A percentile compares a stretch with the other conserved stretches of the same genome.
phyloP scores from a whole-genome alignment of 2,888 invertebrate species.

The Endomychus coccineus region DNA sequence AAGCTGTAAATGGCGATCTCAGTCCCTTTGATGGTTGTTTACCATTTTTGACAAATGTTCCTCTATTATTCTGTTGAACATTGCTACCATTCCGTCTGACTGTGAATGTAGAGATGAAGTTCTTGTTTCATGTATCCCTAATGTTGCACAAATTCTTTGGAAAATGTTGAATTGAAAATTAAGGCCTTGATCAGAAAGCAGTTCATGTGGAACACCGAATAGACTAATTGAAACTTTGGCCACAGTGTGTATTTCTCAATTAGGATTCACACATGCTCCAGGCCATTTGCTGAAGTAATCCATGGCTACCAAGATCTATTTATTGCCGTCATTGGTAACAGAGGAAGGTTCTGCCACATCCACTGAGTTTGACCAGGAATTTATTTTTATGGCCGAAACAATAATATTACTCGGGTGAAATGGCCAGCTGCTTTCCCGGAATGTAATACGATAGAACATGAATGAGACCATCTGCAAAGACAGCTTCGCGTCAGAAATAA shows the following conservation, averaged over 20 bases:
- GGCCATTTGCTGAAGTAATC: conserved; percentile 28
- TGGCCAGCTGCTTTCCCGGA: neutral
- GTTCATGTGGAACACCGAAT: conserved; percentile 20
- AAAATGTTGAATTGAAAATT: conserved; percentile 29
- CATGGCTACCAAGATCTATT: conserved; percentile 24
- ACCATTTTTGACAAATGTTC: conserved; percentile 20
- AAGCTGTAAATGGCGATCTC: conserved; percentile 1
- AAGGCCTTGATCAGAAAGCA: conserved; percentile 28
- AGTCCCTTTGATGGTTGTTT: conserved; percentile 6
- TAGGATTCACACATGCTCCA: conserved; percentile 28
- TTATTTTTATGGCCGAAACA: conserved; percentile 20
- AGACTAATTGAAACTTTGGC: conserved; percentile 23
- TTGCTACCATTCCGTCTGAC: too few species aligned
- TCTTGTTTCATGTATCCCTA: conserved; percentile 26
- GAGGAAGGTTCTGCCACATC: conserved; percentile 24
- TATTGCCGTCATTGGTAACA: conserved; percentile 15
- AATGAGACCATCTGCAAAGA: conserved; percentile 15
- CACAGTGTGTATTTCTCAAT: conserved; percentile 29
- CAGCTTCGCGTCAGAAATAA: too few species aligned
- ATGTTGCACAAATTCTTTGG: conserved; percentile 19
- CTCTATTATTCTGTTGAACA: too few species aligned
- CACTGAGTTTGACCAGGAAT: conserved; percentile 21
- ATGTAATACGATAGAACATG: too few species aligned
- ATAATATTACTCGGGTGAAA: conserved; percentile 10
- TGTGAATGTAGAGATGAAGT: conserved; percentile 30